Percentiles rank a stretch among this genome's conserved stretches.
These are phyloP conservation scores for Athetis lepigone DNA, from an alignment of 2,888 invertebrate genomes.

Conservation along the genomic window DNA sequence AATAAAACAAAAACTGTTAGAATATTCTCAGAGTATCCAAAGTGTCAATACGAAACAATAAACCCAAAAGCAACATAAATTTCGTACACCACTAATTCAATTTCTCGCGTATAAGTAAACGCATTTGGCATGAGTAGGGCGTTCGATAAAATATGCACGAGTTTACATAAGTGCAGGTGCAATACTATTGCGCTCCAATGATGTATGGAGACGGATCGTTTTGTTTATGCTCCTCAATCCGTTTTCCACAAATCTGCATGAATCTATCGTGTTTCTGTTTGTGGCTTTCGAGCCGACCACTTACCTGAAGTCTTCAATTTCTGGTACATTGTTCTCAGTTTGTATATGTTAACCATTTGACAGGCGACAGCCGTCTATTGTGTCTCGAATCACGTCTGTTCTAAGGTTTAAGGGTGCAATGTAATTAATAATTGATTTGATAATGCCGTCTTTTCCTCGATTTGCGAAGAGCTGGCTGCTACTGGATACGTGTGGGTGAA, in stretches of 20 bases:
- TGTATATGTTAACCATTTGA: too few relatives aligned
- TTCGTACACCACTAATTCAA: slow-evolving; percentile 39
- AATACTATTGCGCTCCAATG: slow-evolving; percentile 46
- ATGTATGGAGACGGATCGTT: slow-evolving; percentile 44
- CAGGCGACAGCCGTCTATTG: too few relatives aligned
- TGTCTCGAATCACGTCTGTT: too few relatives aligned
- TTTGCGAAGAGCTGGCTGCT: too few relatives aligned
- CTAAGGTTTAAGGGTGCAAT: too few relatives aligned
- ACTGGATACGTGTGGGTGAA: too few relatives aligned
- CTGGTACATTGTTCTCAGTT: too few relatives aligned
- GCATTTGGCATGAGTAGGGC: slow-evolving; percentile 38
- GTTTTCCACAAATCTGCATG: slow-evolving; percentile 26
- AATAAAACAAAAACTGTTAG: not conserved
- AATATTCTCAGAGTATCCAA: not conserved
- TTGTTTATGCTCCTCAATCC: slow-evolving; percentile 32
- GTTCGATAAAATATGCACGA: slow-evolving; percentile 49
- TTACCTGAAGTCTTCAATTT: too few relatives aligned
- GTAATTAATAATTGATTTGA: too few relatives aligned
- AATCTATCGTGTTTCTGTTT: slow-evolving; percentile 4
- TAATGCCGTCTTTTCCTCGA: too few relatives aligned
- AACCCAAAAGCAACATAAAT: slow-evolving; percentile 8
- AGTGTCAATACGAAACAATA: not conserved
- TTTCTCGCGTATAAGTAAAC: slow-evolving; percentile 36
- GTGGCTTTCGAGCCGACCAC: slow-evolving; percentile 14
- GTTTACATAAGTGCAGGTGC: slow-evolving; percentile 51